phyloP scores from a whole-genome alignment of 30 jellyfish, hydroid and myxozoan genomes.

The Chrysaora quinquecirrha region DNA sequence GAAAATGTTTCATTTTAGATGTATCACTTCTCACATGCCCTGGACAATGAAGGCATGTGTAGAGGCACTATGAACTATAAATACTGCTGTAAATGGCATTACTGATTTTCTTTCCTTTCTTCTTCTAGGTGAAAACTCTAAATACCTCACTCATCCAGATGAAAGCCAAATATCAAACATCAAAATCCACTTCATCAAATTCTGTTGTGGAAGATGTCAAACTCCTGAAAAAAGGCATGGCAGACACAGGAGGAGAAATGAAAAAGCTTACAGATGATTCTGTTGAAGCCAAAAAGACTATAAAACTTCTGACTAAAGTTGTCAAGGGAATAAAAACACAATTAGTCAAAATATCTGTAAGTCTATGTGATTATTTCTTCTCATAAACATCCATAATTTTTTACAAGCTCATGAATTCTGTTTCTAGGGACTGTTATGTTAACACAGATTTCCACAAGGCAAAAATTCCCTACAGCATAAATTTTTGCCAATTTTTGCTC shows the following conservation, averaged over 20 bases:
- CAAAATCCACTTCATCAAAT: neutral
- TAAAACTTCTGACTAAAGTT: constrained; percentile 24
- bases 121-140: constrained; percentile 39
- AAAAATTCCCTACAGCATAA: too few relatives aligned
- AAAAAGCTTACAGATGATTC: constrained; percentile 57
- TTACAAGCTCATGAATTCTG: too few relatives aligned
- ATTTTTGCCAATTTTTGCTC: too few relatives aligned
- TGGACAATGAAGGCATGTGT: too few relatives aligned
- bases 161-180: constrained; percentile 11
- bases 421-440: too few relatives aligned
- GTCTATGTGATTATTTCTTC: neutral
- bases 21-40: too few relatives aligned
- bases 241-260: constrained; percentile 75
- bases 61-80: too few relatives aligned
- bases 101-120: too few relatives aligned
- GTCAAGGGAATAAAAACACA: constrained; percentile 40
- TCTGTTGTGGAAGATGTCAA: constrained; percentile 39
- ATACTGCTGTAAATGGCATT: too few relatives aligned
- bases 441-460: too few relatives aligned
- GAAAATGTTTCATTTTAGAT: too few relatives aligned
- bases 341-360: constrained; percentile 30
- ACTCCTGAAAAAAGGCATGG: constrained; percentile 77
- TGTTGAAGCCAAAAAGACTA: constrained; percentile 48
- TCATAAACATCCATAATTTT: too few relatives aligned
- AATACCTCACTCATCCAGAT: constrained; percentile 30